phyloP scores from a whole-genome alignment of 2,797 vertebrate species.

The Parambassis ranga region DNA sequence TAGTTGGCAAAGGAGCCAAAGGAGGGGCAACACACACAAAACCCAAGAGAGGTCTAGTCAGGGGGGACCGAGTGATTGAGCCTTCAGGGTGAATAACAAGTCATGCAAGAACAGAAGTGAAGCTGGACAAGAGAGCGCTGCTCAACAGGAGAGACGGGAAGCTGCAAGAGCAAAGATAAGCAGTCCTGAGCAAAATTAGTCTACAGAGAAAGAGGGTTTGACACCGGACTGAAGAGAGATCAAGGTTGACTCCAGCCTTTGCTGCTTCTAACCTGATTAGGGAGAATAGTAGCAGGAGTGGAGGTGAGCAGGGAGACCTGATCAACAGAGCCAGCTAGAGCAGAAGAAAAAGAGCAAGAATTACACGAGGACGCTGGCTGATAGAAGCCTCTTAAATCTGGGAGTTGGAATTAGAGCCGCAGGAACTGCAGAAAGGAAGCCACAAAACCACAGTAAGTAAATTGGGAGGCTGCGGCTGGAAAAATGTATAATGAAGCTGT shows the following conservation, averaged over 20 bases:
- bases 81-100: constrained; percentile 61
- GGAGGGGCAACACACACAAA: constrained; percentile 27
- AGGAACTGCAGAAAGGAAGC: constrained; percentile 67
- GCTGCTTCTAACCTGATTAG: constrained; percentile 80
- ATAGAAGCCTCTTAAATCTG: constrained; percentile 74
- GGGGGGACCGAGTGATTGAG: constrained; percentile 50
- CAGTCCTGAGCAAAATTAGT: constrained; percentile 59
- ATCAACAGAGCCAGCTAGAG: constrained; percentile 41
- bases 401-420: constrained; percentile 69
- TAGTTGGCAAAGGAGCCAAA: constrained; percentile 16
- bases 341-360: constrained; percentile 48
- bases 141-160: constrained; percentile 21
- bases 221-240: constrained; percentile 70
- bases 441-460: constrained; percentile 78
- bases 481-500: constrained; percentile 64
- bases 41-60: constrained; percentile 32
- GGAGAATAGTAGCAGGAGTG: constrained; percentile 47
- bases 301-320: constrained; percentile 45
- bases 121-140: constrained; percentile 27
- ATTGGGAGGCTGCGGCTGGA: constrained; percentile 72
- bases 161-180: constrained; percentile 45
- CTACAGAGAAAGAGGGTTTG: constrained; percentile 52
- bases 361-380: constrained; percentile 58
- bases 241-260: constrained; percentile 68
- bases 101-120: constrained; percentile 48